A percentile compares a stretch with the other conserved stretches of the same genome.
Conservation (phyloP, 2,113 vertebrate genomes). For the Coreoperca whiteheadi region DNA sequence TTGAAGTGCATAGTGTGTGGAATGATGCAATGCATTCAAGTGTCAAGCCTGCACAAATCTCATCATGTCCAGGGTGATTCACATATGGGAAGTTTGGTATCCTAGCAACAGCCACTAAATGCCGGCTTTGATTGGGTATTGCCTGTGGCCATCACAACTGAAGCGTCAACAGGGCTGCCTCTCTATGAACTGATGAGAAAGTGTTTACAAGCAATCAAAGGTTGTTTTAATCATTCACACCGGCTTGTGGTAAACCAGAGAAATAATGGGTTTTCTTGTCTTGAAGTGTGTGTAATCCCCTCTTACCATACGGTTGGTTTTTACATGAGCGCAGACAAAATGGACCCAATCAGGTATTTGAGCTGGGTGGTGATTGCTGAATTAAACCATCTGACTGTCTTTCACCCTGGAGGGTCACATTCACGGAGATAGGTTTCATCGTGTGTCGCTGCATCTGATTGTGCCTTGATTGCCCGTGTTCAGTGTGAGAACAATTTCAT, state of each 20-base stretch:
- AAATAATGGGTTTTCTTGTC: slow-evolving; percentile 55
- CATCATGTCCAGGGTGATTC: slow-evolving; percentile 68
- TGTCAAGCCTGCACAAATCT: slow-evolving; percentile 73
- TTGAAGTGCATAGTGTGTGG: slow-evolving; percentile 68
- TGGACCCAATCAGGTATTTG: slow-evolving; percentile 60
- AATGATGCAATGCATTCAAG: slow-evolving; percentile 69
- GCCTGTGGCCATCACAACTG: slow-evolving; percentile 38
- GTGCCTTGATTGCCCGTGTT: slow-evolving; percentile 60
- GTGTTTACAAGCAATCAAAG: slow-evolving; percentile 72
- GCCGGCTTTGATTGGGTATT: slow-evolving; percentile 47
- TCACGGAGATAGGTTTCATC: slow-evolving; percentile 40
- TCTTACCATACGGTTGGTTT: slow-evolving; percentile 28
- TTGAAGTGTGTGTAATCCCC: slow-evolving; percentile 40
- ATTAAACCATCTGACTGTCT: slow-evolving; percentile 59
- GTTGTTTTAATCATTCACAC: slow-evolving; percentile 49
- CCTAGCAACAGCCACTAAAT: slow-evolving; percentile 79
- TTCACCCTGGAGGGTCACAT: slow-evolving; percentile 60
- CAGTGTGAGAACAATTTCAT: slow-evolving; percentile 52
- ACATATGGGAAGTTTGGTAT: slow-evolving; percentile 72
- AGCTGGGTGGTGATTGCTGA: slow-evolving; percentile 56
- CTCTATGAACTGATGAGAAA: slow-evolving; percentile 56
- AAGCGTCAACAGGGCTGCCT: slow-evolving; percentile 46
- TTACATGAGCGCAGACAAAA: slow-evolving; percentile 47
- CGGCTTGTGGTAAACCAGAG: slow-evolving; percentile 22
- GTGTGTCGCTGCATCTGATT: slow-evolving; percentile 52